Conservation (phyloP, 2,888 invertebrate genomes). For the Pristionchus entomophagus region DNA sequence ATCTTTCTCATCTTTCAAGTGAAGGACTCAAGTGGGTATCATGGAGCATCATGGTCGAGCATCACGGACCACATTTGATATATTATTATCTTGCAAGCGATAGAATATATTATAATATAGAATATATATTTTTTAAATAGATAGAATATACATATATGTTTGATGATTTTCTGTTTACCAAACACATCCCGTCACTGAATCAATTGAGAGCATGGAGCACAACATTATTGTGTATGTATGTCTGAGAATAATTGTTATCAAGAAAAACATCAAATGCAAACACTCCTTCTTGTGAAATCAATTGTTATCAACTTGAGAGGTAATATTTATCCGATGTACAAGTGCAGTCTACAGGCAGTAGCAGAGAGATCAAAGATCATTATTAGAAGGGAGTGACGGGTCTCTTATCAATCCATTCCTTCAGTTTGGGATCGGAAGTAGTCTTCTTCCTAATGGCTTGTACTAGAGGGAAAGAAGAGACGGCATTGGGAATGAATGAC, state of each 20-base stretch:
- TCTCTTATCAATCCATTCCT: constrained; percentile 45
- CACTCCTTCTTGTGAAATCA: not conserved
- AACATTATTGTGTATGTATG: not conserved
- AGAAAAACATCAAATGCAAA: not conserved
- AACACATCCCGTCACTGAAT: not conserved
- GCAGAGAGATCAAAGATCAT: not conserved
- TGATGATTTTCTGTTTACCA: no score
- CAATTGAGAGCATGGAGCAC: not conserved
- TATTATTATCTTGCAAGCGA: no score
- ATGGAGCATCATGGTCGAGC: no score
- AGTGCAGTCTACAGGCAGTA: not conserved
- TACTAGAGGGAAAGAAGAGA: not conserved
- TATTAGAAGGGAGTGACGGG: constrained; percentile 36
- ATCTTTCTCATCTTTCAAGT: constrained; percentile 1
- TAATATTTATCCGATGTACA: constrained; percentile 14
- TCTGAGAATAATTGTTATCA: not conserved
- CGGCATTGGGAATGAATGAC: not conserved
- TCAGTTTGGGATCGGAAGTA: constrained; percentile 18
- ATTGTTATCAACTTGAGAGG: no score
- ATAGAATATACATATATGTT: no score
- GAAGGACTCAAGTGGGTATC: constrained; percentile 25
- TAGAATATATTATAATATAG: no score
- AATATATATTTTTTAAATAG: no score
- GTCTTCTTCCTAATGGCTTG: constrained; percentile 13
- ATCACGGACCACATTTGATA: no score